Evolutionary conservation across 1,140 invertebrate species (phyloP).

Genomic region (Anadara kagoshimensis): DNA sequence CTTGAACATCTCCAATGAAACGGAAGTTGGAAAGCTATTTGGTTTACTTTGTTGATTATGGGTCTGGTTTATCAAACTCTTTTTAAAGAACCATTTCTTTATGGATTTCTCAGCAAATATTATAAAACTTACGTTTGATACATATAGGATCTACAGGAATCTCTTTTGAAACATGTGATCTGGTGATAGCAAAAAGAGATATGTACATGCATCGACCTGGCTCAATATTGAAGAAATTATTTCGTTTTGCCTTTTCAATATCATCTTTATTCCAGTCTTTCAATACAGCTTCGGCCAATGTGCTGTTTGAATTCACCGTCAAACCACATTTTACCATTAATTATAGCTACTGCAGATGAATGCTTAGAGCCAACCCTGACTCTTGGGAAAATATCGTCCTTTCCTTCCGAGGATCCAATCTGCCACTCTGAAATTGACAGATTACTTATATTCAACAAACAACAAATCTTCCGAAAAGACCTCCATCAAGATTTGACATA

Average conservation of each 20-base stretch:
- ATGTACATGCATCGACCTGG: slow-evolving; percentile 40
- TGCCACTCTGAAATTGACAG: slow-evolving; percentile 38
- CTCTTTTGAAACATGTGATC: slow-evolving; percentile 26
- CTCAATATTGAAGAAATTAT: slow-evolving; percentile 39
- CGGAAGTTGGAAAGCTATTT: neutral
- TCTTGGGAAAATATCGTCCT: slow-evolving; percentile 40
- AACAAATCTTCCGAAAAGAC: too few relatives aligned
- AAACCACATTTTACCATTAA: slow-evolving; percentile 32
- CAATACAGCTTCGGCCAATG: slow-evolving; percentile 18
- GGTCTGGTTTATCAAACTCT: neutral
- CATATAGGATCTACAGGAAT: slow-evolving; percentile 27
- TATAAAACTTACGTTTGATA: slow-evolving; percentile 28
- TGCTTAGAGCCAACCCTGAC: slow-evolving; percentile 29
- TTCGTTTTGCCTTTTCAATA: neutral
- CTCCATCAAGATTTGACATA: too few relatives aligned
- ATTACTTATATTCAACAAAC: neutral
- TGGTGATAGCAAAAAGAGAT: slow-evolving; percentile 26
- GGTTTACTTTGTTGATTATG: neutral
- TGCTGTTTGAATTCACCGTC: slow-evolving; percentile 22
- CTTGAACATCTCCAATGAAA: neutral
- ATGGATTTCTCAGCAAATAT: too few relatives aligned
- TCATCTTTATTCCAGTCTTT: slow-evolving; percentile 20
- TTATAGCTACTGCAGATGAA: slow-evolving; percentile 25
- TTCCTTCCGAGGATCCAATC: slow-evolving; percentile 28
- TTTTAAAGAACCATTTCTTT: neutral